Evolutionary conservation across 2,113 vertebrate genomes (phyloP).

Genomic region (Asarcornis scutulata): DNA sequence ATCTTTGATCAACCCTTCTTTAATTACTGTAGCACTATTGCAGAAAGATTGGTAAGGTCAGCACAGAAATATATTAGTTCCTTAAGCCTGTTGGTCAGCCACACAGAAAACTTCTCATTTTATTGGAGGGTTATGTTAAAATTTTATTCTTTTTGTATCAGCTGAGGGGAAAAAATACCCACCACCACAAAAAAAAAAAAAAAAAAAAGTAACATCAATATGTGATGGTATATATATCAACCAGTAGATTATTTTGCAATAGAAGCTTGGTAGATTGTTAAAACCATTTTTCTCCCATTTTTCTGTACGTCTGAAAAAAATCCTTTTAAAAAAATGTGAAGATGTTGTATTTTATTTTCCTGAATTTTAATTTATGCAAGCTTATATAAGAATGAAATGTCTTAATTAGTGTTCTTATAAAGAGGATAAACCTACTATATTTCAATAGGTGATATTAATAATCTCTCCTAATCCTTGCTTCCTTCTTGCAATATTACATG

Average conservation of each 20-base stretch:
- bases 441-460: not conserved
- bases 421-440: not conserved
- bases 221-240: not conserved
- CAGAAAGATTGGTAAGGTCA: not conserved
- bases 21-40: not conserved
- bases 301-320: not conserved
- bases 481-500: accelerated
- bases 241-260: not conserved
- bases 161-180: not conserved
- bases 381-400: not conserved
- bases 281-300: accelerated
- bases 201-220: not conserved
- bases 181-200: not conserved
- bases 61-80: not conserved
- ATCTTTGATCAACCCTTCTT: not conserved
- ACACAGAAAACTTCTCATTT: not conserved
- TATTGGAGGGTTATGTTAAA: not conserved
- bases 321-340: not conserved
- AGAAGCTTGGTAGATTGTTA: not conserved
- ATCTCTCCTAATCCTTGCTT: not conserved
- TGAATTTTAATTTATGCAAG: not conserved
- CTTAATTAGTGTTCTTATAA: not conserved
- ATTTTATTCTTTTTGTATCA: not conserved
- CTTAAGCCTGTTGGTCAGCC: not conserved
- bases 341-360: not conserved